Conservation (phyloP, 1,140 invertebrate genomes). For the Scaptomyza hsui region DNA sequence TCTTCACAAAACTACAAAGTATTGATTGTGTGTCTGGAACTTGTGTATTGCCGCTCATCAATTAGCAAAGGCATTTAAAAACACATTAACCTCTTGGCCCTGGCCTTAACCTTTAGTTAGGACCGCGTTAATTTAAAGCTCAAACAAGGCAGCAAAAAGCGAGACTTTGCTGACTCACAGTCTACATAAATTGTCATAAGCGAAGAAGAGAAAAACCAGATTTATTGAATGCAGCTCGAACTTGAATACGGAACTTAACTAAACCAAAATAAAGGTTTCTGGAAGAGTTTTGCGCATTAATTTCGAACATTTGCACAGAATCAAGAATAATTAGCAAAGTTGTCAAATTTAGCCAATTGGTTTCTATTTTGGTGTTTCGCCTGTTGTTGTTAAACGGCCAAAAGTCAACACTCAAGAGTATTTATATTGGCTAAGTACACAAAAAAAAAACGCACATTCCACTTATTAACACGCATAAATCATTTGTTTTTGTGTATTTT, state of each 20-base stretch:
- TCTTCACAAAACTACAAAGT: neutral
- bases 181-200: slow-evolving; percentile 70
- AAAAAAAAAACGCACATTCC: slow-evolving; percentile 22
- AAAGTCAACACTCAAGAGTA: slow-evolving; percentile 33
- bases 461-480: slow-evolving; percentile 66
- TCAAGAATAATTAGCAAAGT: slow-evolving; percentile 37
- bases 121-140: slow-evolving; percentile 57
- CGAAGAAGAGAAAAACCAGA: slow-evolving; percentile 22
- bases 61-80: slow-evolving; percentile 74
- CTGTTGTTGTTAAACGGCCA: neutral
- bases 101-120: slow-evolving; percentile 66
- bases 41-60: slow-evolving; percentile 39
- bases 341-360: slow-evolving; percentile 37
- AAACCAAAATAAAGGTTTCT: neutral
- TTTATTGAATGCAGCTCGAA: slow-evolving; percentile 20
- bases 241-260: slow-evolving; percentile 4
- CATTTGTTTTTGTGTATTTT: slow-evolving; percentile 27
- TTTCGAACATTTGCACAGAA: neutral
- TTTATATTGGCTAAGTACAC: slow-evolving; percentile 6
- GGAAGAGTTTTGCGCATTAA: slow-evolving; percentile 8
- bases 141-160: slow-evolving; percentile 36
- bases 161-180: slow-evolving; percentile 46
- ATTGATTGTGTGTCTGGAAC: neutral
- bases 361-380: slow-evolving; percentile 22
- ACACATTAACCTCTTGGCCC: slow-evolving; percentile 72